A percentile compares a stretch with the other conserved stretches of the same genome.
Conservation (phyloP, 2,888 invertebrate genomes). For the Stegophylla sp. region DNA sequence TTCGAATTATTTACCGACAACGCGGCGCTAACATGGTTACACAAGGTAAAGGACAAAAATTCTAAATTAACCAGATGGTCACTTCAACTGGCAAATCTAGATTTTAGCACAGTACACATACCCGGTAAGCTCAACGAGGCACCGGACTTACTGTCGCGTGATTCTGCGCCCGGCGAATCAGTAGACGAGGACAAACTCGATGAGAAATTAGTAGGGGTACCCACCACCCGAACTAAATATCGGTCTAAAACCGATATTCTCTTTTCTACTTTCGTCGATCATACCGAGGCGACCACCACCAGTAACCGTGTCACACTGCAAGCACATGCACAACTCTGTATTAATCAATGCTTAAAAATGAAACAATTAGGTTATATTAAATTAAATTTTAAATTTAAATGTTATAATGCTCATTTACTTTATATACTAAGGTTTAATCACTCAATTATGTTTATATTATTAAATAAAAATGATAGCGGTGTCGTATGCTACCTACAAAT, state of each 20-base stretch:
- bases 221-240: not conserved
- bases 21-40: not conserved
- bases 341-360: no score
- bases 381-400: no score
- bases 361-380: no score
- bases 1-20: not conserved
- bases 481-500: no score
- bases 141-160: not conserved
- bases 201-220: not conserved
- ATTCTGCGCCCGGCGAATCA: not conserved
- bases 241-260: not conserved
- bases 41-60: not conserved
- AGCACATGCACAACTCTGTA: no score
- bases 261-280: not conserved
- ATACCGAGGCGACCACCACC: no score
- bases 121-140: not conserved
- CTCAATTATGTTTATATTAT: no score
- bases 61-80: not conserved
- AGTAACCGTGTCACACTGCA: no score
- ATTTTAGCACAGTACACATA: not conserved
- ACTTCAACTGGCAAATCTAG: not conserved
- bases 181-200: constrained; percentile 3
- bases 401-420: no score
- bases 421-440: no score
- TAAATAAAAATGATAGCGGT: no score